Evolutionary conservation across 2,888 invertebrate genomes (phyloP).

Genomic region (Adineta ricciae): DNA sequence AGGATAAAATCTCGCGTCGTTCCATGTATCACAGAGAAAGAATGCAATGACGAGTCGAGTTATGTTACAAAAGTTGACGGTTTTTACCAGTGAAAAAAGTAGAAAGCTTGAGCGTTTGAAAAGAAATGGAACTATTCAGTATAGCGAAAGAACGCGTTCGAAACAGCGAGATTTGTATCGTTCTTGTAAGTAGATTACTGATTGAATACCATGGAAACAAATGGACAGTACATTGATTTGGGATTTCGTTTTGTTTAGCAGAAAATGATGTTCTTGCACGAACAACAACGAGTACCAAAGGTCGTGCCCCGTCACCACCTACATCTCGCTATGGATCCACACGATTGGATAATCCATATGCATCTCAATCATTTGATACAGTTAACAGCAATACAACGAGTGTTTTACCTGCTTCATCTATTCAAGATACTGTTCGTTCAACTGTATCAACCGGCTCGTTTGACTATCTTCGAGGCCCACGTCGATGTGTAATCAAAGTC

Average conservation of each 20-base stretch:
- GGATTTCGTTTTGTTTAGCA: background rate
- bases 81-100: background rate
- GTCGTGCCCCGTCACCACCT: background rate
- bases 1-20: too few relatives aligned
- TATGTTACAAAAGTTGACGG: too few relatives aligned
- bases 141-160: background rate
- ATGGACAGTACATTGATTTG: background rate
- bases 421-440: background rate
- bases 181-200: background rate
- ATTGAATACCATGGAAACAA: too few relatives aligned
- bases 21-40: too few relatives aligned
- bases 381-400: background rate
- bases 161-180: background rate
- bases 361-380: background rate
- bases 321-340: background rate
- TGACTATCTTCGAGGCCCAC: background rate
- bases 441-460: constrained; percentile 3
- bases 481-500: background rate
- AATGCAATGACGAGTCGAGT: too few relatives aligned
- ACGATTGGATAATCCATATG: background rate
- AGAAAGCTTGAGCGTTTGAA: background rate
- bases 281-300: background rate
- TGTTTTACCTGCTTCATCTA: background rate
- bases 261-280: background rate
- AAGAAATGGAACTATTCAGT: background rate